Conservation (phyloP, 2,797 vertebrate species). For the Gambelia wislizenii region DNA sequence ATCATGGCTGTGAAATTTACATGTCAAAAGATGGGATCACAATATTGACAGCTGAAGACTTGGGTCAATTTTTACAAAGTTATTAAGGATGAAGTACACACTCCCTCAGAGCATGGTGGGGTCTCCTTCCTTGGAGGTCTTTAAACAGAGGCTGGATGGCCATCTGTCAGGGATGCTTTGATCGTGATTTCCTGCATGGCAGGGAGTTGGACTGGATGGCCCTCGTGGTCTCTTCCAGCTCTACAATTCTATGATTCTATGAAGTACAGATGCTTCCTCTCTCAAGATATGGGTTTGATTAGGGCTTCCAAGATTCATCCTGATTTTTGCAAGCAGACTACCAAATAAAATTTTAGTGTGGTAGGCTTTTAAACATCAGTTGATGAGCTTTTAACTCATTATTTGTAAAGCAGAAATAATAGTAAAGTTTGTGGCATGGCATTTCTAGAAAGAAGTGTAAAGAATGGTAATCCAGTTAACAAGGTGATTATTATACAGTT, state of each 20-base stretch:
- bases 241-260: too few relatives aligned
- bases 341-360: not conserved
- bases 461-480: not conserved
- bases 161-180: too few relatives aligned
- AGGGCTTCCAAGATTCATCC: not conserved
- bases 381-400: too few relatives aligned
- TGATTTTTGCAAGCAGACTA: not conserved
- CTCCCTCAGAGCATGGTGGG: too few relatives aligned
- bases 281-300: not conserved
- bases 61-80: not conserved
- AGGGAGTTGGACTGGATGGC: too few relatives aligned
- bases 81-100: not conserved
- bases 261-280: not conserved
- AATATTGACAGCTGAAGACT: not conserved
- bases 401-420: not conserved
- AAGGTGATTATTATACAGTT: not conserved
- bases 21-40: not conserved
- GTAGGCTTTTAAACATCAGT: not conserved
- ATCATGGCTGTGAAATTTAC: not conserved
- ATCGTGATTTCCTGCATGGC: too few relatives aligned
- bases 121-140: too few relatives aligned
- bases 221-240: too few relatives aligned
- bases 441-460: not conserved
- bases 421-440: not conserved
- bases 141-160: too few relatives aligned